Conservation (phyloP, 2,113 vertebrate species). For the Jacana jacana region DNA sequence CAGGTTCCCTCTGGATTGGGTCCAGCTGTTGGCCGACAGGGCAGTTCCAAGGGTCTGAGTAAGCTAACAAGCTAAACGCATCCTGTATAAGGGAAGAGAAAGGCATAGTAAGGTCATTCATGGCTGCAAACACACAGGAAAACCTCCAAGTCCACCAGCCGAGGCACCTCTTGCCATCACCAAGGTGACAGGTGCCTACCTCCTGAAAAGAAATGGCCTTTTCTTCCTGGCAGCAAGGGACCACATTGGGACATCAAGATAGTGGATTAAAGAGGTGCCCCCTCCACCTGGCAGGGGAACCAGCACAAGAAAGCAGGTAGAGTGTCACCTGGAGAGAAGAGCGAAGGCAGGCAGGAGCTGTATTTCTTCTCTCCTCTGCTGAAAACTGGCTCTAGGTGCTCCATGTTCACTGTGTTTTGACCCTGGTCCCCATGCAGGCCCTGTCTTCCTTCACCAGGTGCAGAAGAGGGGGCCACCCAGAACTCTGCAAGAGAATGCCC, state of each 20-base stretch:
- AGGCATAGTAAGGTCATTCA: neutral
- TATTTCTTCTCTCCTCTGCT: neutral
- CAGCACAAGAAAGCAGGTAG: neutral
- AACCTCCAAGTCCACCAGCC: neutral
- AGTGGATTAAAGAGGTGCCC: neutral
- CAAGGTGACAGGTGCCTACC: neutral
- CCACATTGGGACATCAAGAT: neutral
- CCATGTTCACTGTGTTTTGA: neutral
- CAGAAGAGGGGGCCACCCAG: neutral
- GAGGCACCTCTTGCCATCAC: neutral
- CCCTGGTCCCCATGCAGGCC: neutral
- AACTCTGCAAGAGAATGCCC: neutral
- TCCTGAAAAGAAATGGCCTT: slow-evolving; percentile 16
- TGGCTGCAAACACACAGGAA: neutral
- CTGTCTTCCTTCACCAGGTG: neutral
- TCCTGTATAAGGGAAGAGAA: slow-evolving; percentile 78
- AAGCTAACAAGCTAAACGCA: slow-evolving; percentile 95
- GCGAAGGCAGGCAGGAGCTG: neutral
- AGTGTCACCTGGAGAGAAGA: neutral
- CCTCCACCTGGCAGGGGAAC: neutral
- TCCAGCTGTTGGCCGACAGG: slow-evolving; percentile 96
- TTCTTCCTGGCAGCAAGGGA: neutral
- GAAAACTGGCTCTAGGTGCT: neutral
- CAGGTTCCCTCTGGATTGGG: slow-evolving; percentile 93
- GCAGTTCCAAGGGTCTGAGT: slow-evolving; percentile 97